A percentile compares a stretch with the other conserved stretches of the same genome.
phyloP scores from a whole-genome alignment of 1,140 invertebrate species.

The Papilio polyxenes region DNA sequence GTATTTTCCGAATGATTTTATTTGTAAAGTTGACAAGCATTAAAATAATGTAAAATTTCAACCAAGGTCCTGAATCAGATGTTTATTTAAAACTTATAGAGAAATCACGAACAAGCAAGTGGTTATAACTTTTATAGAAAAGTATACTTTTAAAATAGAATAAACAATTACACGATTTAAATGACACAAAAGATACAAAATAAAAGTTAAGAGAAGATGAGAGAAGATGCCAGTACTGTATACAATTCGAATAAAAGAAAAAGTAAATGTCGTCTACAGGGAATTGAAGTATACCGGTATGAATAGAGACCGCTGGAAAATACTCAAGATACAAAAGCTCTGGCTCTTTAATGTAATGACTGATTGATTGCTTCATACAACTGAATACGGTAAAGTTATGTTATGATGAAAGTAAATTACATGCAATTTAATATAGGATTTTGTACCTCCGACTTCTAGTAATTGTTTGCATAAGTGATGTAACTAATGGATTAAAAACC shows the following conservation, averaged over 20 bases:
- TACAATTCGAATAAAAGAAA: conserved; percentile 16
- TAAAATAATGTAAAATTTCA: too few species aligned
- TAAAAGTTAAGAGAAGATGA: not conserved
- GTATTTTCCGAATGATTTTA: too few species aligned
- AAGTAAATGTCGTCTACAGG: conserved; percentile 23
- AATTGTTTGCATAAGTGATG: not conserved
- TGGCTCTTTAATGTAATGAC: conserved; percentile 23
- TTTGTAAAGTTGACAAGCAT: too few species aligned
- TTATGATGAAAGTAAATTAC: conserved; percentile 5
- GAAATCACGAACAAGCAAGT: too few species aligned
- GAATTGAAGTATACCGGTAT: not conserved
- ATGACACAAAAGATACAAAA: not conserved
- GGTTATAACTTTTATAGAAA: too few species aligned
- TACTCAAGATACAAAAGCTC: conserved; percentile 18
- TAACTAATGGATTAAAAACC: too few species aligned
- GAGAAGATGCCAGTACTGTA: not conserved
- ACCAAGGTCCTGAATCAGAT: too few species aligned
- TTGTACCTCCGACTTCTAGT: not conserved
- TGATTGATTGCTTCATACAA: conserved; percentile 19
- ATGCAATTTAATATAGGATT: not conserved
- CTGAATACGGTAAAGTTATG: not conserved
- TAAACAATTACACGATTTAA: not conserved
- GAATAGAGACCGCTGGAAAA: conserved; percentile 18
- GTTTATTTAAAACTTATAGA: too few species aligned
- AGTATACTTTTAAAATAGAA: not conserved